Base-by-base conservation (phyloP, 1,140 invertebrate genomes). In the Delia radicum region DNA sequence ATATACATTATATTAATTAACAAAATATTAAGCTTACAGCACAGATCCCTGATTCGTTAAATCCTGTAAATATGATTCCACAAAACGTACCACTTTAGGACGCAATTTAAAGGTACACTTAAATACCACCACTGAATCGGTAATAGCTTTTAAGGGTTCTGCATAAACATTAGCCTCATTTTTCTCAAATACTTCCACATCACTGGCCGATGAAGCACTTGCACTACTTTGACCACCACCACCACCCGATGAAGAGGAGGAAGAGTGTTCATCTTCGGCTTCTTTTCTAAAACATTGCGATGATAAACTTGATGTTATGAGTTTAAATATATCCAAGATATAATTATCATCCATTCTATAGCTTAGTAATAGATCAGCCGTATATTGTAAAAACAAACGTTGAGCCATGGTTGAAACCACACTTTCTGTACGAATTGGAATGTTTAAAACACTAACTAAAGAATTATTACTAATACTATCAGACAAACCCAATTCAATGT, bases 111-210 rank as follows among this genome's bases (percentile, higher is more conserved):
- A 77, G 0, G 73, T 46, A 7, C 12, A 42, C 46, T 74, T 63
- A 42, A 77, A 78, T 48, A 78, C 62, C 13, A 75, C 77, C 46
- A 61, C 18, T 3, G 79, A 37, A 13, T 76, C 71, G 8, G 67
- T 42, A 5, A 80, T 46, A 0, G 78, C 78, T 28, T 77, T 77
- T 48, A 78, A 12, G 0, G 81, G 79, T 31, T 86, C 85, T 13
- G 79, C 81, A 62, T 79, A 86, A 4, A 79, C 74, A 76, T 86
- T 86, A 13, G 77, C 74, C 18, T 83, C 83, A 61, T 81, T 80
- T 31, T 81, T 81, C 18, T 86, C 83, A 29, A 86, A 86, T 10
- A 86, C 65, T 15, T 86, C 82, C 15, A 76, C 55, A 76, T 80
- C 79, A 27, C 8, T 67, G 4, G 27, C 7, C 18, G 8, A 7